phyloP scores from a whole-genome alignment of 1,140 invertebrate genomes.

The Brachionus rotundiformis region DNA sequence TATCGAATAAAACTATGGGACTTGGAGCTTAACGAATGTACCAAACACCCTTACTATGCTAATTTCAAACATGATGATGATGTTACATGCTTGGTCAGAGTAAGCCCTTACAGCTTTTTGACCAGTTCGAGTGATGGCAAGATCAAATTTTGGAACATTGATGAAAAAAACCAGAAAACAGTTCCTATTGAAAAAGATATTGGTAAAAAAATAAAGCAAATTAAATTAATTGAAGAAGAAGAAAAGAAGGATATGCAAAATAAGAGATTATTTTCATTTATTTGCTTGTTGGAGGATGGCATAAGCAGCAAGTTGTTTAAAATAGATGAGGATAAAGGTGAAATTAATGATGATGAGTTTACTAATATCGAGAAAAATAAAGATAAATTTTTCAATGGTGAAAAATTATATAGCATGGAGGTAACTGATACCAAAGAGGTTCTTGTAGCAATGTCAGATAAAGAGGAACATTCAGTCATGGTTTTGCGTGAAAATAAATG shows the following conservation, averaged over 20 bases:
- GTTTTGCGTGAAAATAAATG: too few relatives aligned
- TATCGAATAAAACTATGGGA: not conserved
- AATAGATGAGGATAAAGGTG: not conserved
- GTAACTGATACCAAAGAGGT: not conserved
- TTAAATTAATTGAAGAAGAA: not conserved
- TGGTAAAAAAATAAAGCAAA: not conserved
- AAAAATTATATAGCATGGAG: not conserved
- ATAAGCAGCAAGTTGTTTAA: not conserved
- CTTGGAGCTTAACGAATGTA: not conserved
- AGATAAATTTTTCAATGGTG: not conserved
- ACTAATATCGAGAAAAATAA: too few relatives aligned
- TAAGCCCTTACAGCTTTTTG: not conserved
- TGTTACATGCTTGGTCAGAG: not conserved
- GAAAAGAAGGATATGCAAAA: not conserved
- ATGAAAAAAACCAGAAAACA: too few relatives aligned
- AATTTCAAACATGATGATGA: not conserved
- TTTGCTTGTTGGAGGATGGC: not conserved
- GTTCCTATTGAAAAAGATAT: not conserved
- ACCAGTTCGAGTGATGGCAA: not conserved
- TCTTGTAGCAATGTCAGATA: not conserved
- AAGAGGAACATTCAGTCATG: not conserved
- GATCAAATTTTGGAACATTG: not conserved
- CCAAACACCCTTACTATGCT: not conserved
- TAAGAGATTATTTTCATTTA: not conserved
- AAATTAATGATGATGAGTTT: not conserved